Base-by-base conservation (phyloP, 2,113 vertebrate species). In the Chionis minor region DNA sequence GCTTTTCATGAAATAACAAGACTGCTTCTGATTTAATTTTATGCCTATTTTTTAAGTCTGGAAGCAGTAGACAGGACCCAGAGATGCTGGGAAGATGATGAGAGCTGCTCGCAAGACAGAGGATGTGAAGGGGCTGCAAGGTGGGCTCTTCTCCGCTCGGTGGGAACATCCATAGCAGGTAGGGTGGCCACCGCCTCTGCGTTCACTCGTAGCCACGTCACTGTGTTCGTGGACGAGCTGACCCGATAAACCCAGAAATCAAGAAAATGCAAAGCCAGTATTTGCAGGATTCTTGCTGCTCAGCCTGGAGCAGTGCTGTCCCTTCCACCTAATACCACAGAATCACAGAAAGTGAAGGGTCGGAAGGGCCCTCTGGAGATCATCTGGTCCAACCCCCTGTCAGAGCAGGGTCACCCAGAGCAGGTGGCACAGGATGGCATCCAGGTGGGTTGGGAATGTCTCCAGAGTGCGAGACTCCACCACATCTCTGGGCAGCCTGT, bases 201-300 rank as follows among this genome's bases (percentile, higher is more conserved):
- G 7, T 20, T 9, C 32, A 1, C 24, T 12, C 2, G 3, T 14
- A 28, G 44, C 33, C 3, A 0, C 2, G 12, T 11, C 7, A 7
- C 28, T 5, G 47, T 4, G 2, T 12, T 20, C 1, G 1, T 32
- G 88, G 58, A 63, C 18, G 22, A 32, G 38, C 9, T 0, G 2
- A 40, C n/a, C 26, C 17, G 1, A 6, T 3, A 27, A 40, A 45
- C 30, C 5, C 9, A 12, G 17, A 10, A 15, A 32, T 6, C 38
- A 65, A 58, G 38, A 40, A 51, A 58, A 65, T 26, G 10, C 21
- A 30, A 38, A 78, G 4, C 4, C 33, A 52, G 35, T 8, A 18
- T 40, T 61, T 35, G 62, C 40, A 80, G 67, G 61, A 26, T 28
- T 32, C 59, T 67, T 3, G 1, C 32, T 21, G 40, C 54, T 61